phyloP scores from a whole-genome alignment of 2,888 invertebrate species.

The Cantharis flavilabris region DNA sequence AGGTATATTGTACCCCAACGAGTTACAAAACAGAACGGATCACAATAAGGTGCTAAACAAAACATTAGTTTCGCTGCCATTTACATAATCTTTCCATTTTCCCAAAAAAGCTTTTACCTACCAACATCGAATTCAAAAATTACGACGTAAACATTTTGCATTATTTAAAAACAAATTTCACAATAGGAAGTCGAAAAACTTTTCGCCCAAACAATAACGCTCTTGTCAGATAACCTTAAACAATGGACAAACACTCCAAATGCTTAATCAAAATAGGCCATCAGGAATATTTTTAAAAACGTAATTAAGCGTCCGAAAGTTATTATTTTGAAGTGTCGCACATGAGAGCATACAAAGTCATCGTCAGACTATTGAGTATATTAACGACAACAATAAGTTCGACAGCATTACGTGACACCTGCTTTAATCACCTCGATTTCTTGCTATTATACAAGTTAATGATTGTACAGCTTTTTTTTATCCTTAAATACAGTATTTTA shows the following conservation, averaged over 20 bases:
- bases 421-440: neutral
- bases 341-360: neutral
- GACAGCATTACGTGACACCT: neutral
- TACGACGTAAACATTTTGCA: neutral
- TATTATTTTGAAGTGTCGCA: neutral
- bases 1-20: conserved; percentile 1
- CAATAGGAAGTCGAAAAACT: neutral
- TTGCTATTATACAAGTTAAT: neutral
- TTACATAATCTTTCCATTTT: neutral
- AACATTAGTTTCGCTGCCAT: neutral
- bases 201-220: neutral
- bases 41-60: neutral
- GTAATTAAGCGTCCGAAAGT: neutral
- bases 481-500: neutral
- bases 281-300: neutral
- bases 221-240: neutral
- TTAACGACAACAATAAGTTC: neutral
- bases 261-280: neutral
- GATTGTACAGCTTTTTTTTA: neutral
- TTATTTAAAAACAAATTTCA: neutral
- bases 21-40: neutral
- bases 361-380: too few relatives aligned
- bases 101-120: neutral
- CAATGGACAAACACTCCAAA: neutral
- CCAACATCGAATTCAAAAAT: neutral